Conservation (phyloP, 2,797 vertebrate species). For the Neosalanx taihuensis region DNA sequence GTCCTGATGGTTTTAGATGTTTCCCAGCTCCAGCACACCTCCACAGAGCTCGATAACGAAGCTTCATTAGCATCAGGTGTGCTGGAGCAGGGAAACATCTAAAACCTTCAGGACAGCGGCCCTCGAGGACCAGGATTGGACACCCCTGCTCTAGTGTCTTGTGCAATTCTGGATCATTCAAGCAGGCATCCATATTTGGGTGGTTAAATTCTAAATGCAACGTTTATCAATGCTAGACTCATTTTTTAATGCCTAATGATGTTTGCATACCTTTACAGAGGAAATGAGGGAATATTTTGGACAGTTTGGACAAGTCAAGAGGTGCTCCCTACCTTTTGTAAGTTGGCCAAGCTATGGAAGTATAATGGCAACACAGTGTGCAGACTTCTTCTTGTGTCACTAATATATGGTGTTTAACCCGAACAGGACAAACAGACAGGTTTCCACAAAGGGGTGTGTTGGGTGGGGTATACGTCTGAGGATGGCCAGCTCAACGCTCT, state of each 20-base stretch:
- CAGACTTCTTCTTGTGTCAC: not conserved
- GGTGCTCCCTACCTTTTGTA: constrained; percentile 83
- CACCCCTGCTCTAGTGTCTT: too few species aligned
- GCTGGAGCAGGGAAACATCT: too few species aligned
- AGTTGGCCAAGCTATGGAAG: constrained; percentile 62
- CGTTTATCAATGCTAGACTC: not conserved
- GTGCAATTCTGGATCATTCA: not conserved
- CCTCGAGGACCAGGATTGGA: too few species aligned
- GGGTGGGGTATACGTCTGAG: constrained; percentile 77
- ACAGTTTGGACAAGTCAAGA: constrained; percentile 84
- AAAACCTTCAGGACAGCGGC: too few species aligned
- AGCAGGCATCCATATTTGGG: not conserved
- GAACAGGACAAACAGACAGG: constrained; percentile 84
- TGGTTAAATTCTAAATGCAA: not conserved
- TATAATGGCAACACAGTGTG: too few species aligned
- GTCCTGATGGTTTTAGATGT: too few species aligned
- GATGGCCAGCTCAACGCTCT: constrained; percentile 78
- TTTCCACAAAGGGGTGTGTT: constrained; percentile 85
- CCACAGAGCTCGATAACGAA: too few species aligned
- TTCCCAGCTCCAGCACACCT: too few species aligned
- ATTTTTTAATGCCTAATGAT: not conserved
- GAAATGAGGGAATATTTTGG: constrained; percentile 85
- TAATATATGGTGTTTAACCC: constrained; percentile 14
- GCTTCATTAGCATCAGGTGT: too few species aligned
- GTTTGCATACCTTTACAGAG: constrained; percentile 64